Evolutionary conservation across 1,140 invertebrate species (phyloP).

Genomic region (Aphelinus atriplicis): DNA sequence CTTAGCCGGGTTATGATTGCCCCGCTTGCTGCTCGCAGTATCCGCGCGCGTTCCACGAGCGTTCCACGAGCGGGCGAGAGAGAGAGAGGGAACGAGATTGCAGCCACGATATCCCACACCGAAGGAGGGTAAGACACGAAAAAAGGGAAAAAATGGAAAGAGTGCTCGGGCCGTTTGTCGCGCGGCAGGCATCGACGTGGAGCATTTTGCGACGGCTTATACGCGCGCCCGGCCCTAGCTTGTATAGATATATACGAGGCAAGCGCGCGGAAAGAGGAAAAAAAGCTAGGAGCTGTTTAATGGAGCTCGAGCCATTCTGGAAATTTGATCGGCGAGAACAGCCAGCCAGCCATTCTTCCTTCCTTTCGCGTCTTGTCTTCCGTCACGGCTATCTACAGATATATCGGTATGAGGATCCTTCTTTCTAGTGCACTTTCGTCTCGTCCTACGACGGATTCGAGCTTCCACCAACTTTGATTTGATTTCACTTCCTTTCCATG

Average conservation of each 20-base stretch:
- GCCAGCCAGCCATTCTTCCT: conserved; percentile 46
- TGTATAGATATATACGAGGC: background rate
- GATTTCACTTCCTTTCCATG: conserved; percentile 49
- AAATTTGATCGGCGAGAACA: conserved; percentile 60
- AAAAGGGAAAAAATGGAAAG: conserved; percentile 30
- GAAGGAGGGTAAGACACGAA: conserved; percentile 13
- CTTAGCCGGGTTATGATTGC: conserved; percentile 28
- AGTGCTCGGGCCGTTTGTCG: conserved; percentile 31
- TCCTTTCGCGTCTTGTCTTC: conserved; percentile 42
- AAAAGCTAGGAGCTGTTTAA: conserved; percentile 52
- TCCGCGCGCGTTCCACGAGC: background rate
- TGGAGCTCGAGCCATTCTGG: conserved; percentile 55
- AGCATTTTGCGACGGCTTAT: conserved; percentile 51
- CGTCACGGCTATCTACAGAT: conserved; percentile 6
- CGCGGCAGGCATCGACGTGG: conserved; percentile 43
- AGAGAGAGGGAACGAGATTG: background rate
- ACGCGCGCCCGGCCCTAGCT: conserved; percentile 25
- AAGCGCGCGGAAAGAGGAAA: conserved; percentile 20
- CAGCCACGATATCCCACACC: background rate
- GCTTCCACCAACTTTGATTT: conserved; percentile 60
- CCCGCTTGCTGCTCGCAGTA: background rate
- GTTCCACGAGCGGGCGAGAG: too few species aligned
- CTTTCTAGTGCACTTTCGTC: conserved; percentile 45
- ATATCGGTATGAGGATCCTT: background rate
- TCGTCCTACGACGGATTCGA: conserved; percentile 49